Conservation (phyloP, 2,113 vertebrate genomes). For the Choloepus hoffmanni region DNA sequence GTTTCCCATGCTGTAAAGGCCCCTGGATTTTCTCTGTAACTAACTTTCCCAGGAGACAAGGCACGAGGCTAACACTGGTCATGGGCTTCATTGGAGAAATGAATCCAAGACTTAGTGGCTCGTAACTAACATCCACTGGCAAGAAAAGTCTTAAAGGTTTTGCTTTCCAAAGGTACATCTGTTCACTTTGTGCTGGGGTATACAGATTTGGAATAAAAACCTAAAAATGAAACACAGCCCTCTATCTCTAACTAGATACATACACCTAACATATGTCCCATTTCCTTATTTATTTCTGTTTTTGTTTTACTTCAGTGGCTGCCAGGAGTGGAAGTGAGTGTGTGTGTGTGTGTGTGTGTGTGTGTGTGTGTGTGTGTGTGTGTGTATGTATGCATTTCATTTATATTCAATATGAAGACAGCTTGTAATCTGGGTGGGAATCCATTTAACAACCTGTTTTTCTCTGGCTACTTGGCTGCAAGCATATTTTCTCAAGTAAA, state of each 20-base stretch:
- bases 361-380: background rate
- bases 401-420: background rate
- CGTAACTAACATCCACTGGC: background rate
- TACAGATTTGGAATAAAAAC: background rate
- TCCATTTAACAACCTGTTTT: background rate
- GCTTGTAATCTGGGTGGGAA: background rate
- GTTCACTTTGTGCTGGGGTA: background rate
- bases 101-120: background rate
- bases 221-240: background rate
- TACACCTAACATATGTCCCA: background rate
- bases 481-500: conserved; percentile 1
- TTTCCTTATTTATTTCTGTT: background rate
- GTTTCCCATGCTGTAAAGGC: background rate
- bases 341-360: too few relatives aligned
- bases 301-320: background rate
- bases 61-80: too few relatives aligned
- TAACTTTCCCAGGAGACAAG: background rate
- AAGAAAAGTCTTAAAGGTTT: background rate
- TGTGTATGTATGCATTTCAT: background rate
- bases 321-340: background rate
- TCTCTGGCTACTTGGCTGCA: background rate
- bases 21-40: background rate
- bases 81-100: background rate
- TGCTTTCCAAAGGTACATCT: background rate
- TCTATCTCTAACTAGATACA: background rate